These are phyloP conservation scores for Neria commutata DNA, from an alignment of 2,888 invertebrate genomes.

Conservation along the genomic window DNA sequence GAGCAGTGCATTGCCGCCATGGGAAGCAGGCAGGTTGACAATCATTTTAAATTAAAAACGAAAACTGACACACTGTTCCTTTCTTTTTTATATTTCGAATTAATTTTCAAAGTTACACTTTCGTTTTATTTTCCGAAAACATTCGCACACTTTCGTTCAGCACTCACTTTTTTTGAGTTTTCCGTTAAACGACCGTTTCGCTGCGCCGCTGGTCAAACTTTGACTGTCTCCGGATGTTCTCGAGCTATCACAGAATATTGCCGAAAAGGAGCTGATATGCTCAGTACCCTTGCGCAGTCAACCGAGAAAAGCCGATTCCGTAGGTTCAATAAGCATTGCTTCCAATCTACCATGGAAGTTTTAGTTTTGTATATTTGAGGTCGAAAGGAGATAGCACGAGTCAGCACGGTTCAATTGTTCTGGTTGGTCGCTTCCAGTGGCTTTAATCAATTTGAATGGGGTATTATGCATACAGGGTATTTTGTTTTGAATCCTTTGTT, in stretches of 20 bases:
- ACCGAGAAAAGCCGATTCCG: constrained; percentile 40
- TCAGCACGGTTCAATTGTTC: constrained; percentile 40
- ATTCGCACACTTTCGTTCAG: not conserved
- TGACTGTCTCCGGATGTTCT: constrained; percentile 18
- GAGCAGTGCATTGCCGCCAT: constrained; percentile 22
- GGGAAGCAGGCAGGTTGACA: constrained; percentile 47
- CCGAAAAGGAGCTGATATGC: constrained; percentile 27
- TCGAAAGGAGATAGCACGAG: constrained; percentile 3
- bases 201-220: constrained; percentile 19
- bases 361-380: not conserved
- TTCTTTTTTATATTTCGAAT: not conserved
- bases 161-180: constrained; percentile 3
- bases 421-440: constrained; percentile 51
- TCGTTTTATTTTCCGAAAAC: constrained; percentile 4
- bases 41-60: constrained; percentile 39
- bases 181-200: constrained; percentile 28
- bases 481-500: not conserved
- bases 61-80: not conserved
- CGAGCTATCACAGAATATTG: constrained; percentile 1
- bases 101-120: not conserved
- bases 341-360: constrained; percentile 7
- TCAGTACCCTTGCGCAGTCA: constrained; percentile 51
- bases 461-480: constrained; percentile 33
- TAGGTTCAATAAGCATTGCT: not conserved
- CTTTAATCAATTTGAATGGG: constrained; percentile 34